Conservation (phyloP, 2,888 invertebrate species). For the Tiliacea citrago region DNA sequence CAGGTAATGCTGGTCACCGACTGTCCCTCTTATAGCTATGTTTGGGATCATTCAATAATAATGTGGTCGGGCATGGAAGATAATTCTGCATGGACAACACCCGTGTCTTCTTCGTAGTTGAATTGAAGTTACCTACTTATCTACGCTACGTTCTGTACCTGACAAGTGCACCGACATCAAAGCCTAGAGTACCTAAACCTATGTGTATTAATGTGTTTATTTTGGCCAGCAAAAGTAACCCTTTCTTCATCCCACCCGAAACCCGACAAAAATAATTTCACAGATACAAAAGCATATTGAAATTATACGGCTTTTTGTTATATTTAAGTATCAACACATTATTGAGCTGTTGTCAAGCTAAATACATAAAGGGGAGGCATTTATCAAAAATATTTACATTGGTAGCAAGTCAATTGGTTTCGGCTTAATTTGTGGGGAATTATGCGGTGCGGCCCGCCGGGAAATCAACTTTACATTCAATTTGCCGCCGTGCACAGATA, state of each 20-base stretch:
- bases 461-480: slow-evolving; percentile 91
- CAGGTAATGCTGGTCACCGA: too few relatives aligned
- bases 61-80: background rate
- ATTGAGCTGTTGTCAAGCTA: slow-evolving; percentile 64
- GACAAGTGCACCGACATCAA: background rate
- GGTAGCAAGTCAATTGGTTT: slow-evolving; percentile 87
- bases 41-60: background rate
- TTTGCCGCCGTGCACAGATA: slow-evolving; percentile 86
- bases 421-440: slow-evolving; percentile 88
- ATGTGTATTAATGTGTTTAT: background rate
- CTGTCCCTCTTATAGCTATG: background rate
- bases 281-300: slow-evolving; percentile 26
- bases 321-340: slow-evolving; percentile 48
- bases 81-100: background rate
- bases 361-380: slow-evolving; percentile 81
- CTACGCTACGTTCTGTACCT: background rate
- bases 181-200: background rate
- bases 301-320: slow-evolving; percentile 47
- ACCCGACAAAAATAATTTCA: background rate
- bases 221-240: background rate
- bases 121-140: background rate
- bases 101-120: background rate
- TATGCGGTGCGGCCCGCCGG: slow-evolving; percentile 85
- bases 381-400: slow-evolving; percentile 89
- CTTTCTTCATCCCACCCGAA: background rate